Conservation (phyloP, 1,140 invertebrate species). For the Lepidotrigona ventralis region DNA sequence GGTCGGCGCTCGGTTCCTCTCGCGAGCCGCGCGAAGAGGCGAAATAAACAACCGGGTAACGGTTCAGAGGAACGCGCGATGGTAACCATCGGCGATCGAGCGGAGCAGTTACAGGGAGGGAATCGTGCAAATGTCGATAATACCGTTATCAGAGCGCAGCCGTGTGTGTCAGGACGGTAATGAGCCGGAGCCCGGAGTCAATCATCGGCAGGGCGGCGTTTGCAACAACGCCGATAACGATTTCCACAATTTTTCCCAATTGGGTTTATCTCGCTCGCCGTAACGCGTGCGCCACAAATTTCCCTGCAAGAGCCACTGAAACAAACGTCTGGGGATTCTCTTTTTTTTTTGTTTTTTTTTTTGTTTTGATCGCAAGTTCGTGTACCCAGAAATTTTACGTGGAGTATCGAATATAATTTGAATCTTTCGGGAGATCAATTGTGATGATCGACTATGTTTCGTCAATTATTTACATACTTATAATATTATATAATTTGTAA, state of each 20-base stretch:
- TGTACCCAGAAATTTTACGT: too few species aligned
- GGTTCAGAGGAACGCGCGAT: slow-evolving; percentile 28
- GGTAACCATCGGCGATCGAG: neutral
- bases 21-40: neutral
- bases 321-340: neutral
- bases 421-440: too few species aligned
- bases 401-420: too few species aligned
- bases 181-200: slow-evolving; percentile 43
- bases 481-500: too few species aligned
- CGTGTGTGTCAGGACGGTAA: slow-evolving; percentile 52
- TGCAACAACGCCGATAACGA: slow-evolving; percentile 46
- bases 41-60: slow-evolving; percentile 29
- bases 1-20: neutral
- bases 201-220: slow-evolving; percentile 46
- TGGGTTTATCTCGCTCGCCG: slow-evolving; percentile 1
- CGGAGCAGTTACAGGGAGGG: neutral
- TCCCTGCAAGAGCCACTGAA: slow-evolving; percentile 20
- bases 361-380: too few species aligned
- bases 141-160: slow-evolving; percentile 50
- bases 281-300: neutral
- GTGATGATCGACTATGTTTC: too few species aligned
- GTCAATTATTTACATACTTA: too few species aligned
- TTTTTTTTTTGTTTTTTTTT: neutral
- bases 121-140: slow-evolving; percentile 54
- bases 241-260: slow-evolving; percentile 35